Conservation (phyloP, 2,888 invertebrate genomes). For the Taphrorychus bicolor region DNA sequence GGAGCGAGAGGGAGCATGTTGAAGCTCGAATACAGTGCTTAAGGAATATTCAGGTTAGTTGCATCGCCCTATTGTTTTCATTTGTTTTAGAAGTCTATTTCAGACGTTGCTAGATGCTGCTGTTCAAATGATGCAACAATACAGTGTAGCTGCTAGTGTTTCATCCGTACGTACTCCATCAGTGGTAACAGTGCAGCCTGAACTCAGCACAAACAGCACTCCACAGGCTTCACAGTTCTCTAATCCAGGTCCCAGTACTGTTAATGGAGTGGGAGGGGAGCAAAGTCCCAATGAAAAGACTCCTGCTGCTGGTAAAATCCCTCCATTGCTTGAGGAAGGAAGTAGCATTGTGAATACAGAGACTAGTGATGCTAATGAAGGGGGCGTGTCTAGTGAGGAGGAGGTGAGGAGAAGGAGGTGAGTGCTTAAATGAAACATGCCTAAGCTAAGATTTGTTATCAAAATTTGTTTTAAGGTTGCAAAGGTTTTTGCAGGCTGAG, state of each 20-base stretch:
- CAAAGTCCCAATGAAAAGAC: not conserved
- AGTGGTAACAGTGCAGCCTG: slow-evolving; percentile 5
- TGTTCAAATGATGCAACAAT: slow-evolving; percentile 93
- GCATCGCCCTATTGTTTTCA: not conserved
- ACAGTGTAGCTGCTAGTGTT: slow-evolving; percentile 72
- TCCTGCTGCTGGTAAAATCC: not conserved
- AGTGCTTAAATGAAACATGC: not conserved
- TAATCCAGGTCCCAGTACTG: not conserved
- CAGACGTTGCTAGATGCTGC: slow-evolving; percentile 89
- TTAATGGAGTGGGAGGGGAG: no score
- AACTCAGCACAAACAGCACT: not conserved
- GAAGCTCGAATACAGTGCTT: slow-evolving; percentile 89
- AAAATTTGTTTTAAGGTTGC: slow-evolving; percentile 62
- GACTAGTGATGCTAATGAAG: no score
- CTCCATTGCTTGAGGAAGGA: not conserved
- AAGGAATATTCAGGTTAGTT: slow-evolving; percentile 71
- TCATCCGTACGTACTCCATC: slow-evolving; percentile 54
- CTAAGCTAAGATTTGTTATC: not conserved
- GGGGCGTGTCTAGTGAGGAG: slow-evolving; percentile 60
- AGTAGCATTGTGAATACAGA: no score
- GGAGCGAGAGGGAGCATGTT: slow-evolving; percentile 83
- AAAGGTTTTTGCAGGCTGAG: slow-evolving; percentile 66
- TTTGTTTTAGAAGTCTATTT: not conserved
- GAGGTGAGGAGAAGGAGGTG: slow-evolving; percentile 72
- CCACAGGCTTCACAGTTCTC: not conserved